Conservation (phyloP, 1,140 invertebrate genomes). For the Drosophila pectinifera region DNA sequence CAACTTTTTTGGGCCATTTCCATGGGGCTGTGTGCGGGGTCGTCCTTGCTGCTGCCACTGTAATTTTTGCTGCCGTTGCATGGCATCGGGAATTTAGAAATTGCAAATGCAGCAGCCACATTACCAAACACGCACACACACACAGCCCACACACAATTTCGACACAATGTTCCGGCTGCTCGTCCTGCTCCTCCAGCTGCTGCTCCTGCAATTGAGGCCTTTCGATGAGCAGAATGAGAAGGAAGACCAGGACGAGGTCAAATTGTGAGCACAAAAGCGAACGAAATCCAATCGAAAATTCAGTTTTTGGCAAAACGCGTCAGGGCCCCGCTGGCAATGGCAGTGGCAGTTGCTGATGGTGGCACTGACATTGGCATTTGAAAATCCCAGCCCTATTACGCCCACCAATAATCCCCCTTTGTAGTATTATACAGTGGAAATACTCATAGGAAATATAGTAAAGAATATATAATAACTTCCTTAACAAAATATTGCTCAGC, state of each 20-base stretch:
- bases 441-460: not conserved
- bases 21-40: not conserved
- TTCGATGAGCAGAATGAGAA: slow-evolving; percentile 24
- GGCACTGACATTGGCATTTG: slow-evolving; percentile 57
- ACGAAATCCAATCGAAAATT: slow-evolving; percentile 68
- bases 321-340: slow-evolving; percentile 46
- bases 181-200: slow-evolving; percentile 1
- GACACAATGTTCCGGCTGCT: slow-evolving; percentile 43
- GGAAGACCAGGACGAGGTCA: slow-evolving; percentile 35
- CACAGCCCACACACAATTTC: slow-evolving; percentile 15
- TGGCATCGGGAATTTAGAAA: slow-evolving; percentile 56
- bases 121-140: slow-evolving; percentile 39
- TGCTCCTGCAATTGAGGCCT: slow-evolving; percentile 36
- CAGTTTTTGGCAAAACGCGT: slow-evolving; percentile 68
- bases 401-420: slow-evolving; percentile 12
- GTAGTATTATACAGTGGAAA: slow-evolving; percentile 12
- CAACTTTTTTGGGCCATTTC: slow-evolving; percentile 24
- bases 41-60: slow-evolving; percentile 28
- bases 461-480: not conserved
- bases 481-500: too few species aligned
- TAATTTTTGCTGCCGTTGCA: slow-evolving; percentile 39
- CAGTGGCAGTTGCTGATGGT: slow-evolving; percentile 40
- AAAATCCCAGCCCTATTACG: slow-evolving; percentile 30
- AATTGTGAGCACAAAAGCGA: slow-evolving; percentile 32
- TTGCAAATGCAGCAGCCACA: slow-evolving; percentile 73